phyloP scores from a whole-genome alignment of 2,113 vertebrate species.

The Amblyopsis rosae region DNA sequence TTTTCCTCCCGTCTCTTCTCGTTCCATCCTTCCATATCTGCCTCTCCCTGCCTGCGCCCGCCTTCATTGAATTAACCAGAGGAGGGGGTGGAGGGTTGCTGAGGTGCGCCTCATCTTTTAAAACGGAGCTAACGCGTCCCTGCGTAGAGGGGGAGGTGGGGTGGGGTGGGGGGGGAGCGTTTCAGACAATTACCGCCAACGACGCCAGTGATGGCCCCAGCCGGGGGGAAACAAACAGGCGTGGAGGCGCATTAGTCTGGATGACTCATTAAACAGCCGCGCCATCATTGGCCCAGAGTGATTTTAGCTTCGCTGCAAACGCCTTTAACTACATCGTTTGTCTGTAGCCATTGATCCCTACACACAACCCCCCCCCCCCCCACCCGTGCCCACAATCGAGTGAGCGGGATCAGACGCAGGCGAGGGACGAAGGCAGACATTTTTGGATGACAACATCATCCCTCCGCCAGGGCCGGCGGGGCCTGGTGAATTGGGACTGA shows the following conservation, averaged over 20 bases:
- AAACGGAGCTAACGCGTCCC: constrained; percentile 48
- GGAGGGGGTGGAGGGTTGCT: not conserved
- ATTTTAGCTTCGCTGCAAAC: constrained; percentile 45
- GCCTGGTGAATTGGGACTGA: constrained; percentile 13
- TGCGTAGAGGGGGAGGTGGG: constrained; percentile 20
- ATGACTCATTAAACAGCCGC: constrained; percentile 60
- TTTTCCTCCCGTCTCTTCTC: not conserved
- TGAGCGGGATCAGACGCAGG: constrained; percentile 34
- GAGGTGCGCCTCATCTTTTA: constrained; percentile 28
- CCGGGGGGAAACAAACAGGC: constrained; percentile 49
- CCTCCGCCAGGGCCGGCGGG: constrained; percentile 3
- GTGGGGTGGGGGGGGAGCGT: constrained; percentile 17
- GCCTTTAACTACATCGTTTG: constrained; percentile 44
- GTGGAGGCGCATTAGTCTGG: constrained; percentile 37
- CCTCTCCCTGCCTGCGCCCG: constrained; percentile 13
- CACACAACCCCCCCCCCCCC: not conserved
- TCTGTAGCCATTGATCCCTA: constrained; percentile 47
- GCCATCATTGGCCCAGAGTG: constrained; percentile 28
- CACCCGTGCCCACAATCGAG: constrained; percentile 30
- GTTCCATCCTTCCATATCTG: no score
- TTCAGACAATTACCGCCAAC: constrained; percentile 45
- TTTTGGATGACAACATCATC: constrained; percentile 37
- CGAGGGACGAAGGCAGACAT: constrained; percentile 18
- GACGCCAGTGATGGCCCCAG: constrained; percentile 18
- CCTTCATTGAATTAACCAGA: constrained; percentile 54